phyloP scores from a whole-genome alignment of 2,888 invertebrate genomes.

The Ptychoptera contaminata region DNA sequence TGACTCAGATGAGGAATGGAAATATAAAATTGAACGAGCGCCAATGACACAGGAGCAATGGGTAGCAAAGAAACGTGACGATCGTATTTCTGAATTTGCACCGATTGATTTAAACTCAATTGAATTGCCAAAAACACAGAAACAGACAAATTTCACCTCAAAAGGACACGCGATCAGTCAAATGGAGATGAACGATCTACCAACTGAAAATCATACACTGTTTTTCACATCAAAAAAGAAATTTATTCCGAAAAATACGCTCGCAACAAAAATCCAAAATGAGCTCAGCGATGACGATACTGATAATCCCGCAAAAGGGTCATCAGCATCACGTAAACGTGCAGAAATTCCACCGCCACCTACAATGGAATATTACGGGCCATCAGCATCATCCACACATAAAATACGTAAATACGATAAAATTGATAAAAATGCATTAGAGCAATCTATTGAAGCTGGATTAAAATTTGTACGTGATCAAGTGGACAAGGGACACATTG shows the following conservation, averaged over 20 bases:
- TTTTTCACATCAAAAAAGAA: slow-evolving; percentile 22
- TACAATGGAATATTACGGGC: slow-evolving; percentile 46
- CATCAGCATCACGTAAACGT: slow-evolving; percentile 20
- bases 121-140: slow-evolving; percentile 11
- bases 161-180: slow-evolving; percentile 12
- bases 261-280: slow-evolving; percentile 6
- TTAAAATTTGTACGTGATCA: slow-evolving; percentile 36
- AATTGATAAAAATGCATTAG: slow-evolving; percentile 22
- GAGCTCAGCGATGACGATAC: slow-evolving; percentile 5
- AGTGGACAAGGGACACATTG: slow-evolving; percentile 29
- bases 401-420: slow-evolving; percentile 15
- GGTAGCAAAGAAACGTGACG: slow-evolving; percentile 46
- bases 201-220: slow-evolving; percentile 13
- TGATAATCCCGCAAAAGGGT: too few species aligned
- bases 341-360: slow-evolving; percentile 49
- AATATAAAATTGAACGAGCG: slow-evolving; percentile 22
- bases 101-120: slow-evolving; percentile 34
- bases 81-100: slow-evolving; percentile 63
- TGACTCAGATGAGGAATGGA: slow-evolving; percentile 18
- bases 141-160: neutral
- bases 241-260: slow-evolving; percentile 9
- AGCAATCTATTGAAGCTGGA: slow-evolving; percentile 38
- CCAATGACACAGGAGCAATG: slow-evolving; percentile 30
- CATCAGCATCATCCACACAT: slow-evolving; percentile 16
- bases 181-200: slow-evolving; percentile 25